Base-by-base conservation (phyloP, 2,113 vertebrate species). In the Andinoacara biseriatus region DNA sequence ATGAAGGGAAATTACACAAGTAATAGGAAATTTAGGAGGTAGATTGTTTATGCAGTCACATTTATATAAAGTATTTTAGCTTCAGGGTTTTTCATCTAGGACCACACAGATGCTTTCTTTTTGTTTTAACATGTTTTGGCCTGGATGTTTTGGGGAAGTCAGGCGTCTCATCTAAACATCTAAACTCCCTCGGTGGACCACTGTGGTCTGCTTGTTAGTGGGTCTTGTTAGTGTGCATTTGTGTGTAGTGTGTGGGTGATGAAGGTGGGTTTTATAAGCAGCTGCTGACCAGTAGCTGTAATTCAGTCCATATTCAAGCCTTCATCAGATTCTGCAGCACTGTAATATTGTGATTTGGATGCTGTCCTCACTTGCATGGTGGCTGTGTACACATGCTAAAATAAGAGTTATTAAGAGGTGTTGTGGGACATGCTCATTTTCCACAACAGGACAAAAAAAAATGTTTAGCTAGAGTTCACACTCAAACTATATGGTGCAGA, bases 221-320 rank as follows among this genome's bases (percentile, higher is more conserved):
- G 78, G 10, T 18, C 22, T 75, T 60, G 35, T 65, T 56, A 40
- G 31, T 52, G 72, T 78, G 65, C 63, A 9, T 61, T 35, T 74
- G 33, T 49, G 61, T 78, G 24, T 31, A 52, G 26, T 67, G 54
- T 69, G 38, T 75, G 52, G 76, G 59, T 81, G 56, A 58, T 72
- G 38, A 61, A 40, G 52, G 43, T 85, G 63, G 65, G 76, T 57
- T 63, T 82, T 62, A 40, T 61, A 77, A 81, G 76, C 89, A 79
- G 89, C 84, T 91, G 84, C 75, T 85, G 81, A 87, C 82, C 88
- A 83, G 90, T 90, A 83, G 89, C 84, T 80, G 46, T 77, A 81
- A 84, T 82, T 89, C 24, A 63, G 80, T 22, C 62, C 46, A 65
- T 18, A 22, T 61, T 84, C 43, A 80, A 76, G 67, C 6, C 7